A percentile compares a stretch with the other conserved stretches of the same genome.
These are phyloP conservation scores for Paguma larvata DNA, from an alignment of 2,797 vertebrate species.

Conservation along the genomic window DNA sequence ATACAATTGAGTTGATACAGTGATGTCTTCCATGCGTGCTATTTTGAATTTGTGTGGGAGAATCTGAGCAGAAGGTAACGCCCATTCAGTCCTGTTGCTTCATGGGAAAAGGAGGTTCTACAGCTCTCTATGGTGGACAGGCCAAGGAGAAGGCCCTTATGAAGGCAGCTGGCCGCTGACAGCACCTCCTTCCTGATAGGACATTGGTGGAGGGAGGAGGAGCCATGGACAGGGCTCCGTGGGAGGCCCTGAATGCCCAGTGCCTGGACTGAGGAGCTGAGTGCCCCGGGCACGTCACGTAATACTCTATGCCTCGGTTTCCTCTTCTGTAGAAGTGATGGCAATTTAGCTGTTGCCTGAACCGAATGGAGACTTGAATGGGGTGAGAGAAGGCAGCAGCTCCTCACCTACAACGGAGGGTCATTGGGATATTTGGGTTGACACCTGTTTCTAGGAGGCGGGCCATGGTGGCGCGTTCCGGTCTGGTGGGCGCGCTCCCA, in stretches of 20 bases:
- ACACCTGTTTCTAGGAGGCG: rapidly evolving
- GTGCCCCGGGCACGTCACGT: not conserved
- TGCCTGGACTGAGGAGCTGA: rapidly evolving
- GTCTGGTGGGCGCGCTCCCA: rapidly evolving
- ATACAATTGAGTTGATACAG: not conserved
- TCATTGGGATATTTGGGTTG: no score
- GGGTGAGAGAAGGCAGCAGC: rapidly evolving
- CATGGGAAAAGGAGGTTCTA: not conserved
- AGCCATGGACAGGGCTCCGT: no score
- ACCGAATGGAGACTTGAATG: rapidly evolving
- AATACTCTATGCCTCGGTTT: no score
- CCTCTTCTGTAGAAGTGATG: not conserved
- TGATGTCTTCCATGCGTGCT: not conserved
- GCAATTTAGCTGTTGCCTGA: not conserved
- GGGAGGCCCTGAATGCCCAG: not conserved
- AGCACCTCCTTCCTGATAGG: not conserved
- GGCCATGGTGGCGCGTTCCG: rapidly evolving
- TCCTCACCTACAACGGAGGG: rapidly evolving
- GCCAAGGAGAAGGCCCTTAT: rapidly evolving
- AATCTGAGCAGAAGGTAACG: not conserved
- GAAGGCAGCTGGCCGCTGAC: not conserved
- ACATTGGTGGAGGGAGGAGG: rapidly evolving
- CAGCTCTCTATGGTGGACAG: no score
- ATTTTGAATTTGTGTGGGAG: not conserved
- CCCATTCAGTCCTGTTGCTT: not conserved